Base-by-base conservation (phyloP, 2,888 invertebrate species). In the Girardia tigrina region DNA sequence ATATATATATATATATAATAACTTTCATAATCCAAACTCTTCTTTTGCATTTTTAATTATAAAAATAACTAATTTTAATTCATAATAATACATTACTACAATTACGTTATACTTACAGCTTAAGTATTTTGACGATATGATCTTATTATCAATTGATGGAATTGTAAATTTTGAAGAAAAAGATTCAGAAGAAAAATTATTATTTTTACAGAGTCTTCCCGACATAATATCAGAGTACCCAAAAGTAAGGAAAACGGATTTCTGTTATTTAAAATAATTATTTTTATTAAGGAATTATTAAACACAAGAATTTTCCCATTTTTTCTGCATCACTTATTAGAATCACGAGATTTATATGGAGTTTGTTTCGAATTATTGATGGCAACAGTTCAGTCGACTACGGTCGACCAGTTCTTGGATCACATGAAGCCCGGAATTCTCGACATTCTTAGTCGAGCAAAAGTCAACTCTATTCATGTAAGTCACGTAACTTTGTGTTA, bases 181-280 rank as follows among this genome's bases (percentile, higher is more conserved):
- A 56, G n/a, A n/a, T 56, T 4, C n/a, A 56, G 56, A 56, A 16
- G 56, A 56, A 56, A 56, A 56, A 16, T 20, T 56, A 2, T 56
- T 23, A 56, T 56, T 56, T 56, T 23, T 56, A n/a, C 56, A 56
- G 56, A 56, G 56, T 56, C 56, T 56, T 56, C 56, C 56, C n/a
- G 56, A 56, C n/a, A 56, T 56, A 56, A 56, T 56, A 20, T 23
- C 56, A n/a, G 56, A 56, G 23, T 56, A 56, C 23, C 56, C 56
- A 8, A 56, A 56, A 56, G 56, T 56, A 16, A 56, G n/a, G n/a
- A n/a, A 56, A 56, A 4, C 4, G 4, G 23, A 56, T 12, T 56
- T 56, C 23, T 6, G 4, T 56, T 56, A 20, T 56, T 56, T 56
- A 12, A 6, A 8, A 56, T 8, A 20, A 20, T 56, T 4, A 56